phyloP scores from a whole-genome alignment of 2,113 vertebrate genomes.

The Sphaerodactylus townsendi region DNA sequence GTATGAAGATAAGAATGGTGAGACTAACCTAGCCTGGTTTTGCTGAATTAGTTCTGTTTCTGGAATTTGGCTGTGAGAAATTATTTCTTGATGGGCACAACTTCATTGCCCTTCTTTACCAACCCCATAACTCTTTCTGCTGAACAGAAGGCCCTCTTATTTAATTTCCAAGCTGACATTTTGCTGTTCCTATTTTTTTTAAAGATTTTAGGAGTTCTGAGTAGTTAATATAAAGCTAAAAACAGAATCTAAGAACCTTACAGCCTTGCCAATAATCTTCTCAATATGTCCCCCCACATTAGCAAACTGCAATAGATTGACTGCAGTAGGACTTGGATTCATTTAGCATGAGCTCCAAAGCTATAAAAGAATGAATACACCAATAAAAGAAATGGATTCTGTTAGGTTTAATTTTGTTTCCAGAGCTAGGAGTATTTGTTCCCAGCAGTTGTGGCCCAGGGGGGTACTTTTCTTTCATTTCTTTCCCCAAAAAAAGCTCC shows the following conservation, averaged over 20 bases:
- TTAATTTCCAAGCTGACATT: neutral
- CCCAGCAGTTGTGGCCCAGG: neutral
- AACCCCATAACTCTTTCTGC: neutral
- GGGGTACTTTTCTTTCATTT: neutral
- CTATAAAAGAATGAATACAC: conserved; percentile 15
- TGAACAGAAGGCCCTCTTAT: neutral
- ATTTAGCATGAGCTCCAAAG: conserved; percentile 13
- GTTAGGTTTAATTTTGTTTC: conserved; percentile 14
- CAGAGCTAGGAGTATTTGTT: conserved; percentile 4
- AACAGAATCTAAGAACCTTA: neutral
- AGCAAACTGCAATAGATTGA: neutral
- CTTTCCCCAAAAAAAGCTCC: neutral
- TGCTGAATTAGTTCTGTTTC: neutral
- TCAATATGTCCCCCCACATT: neutral
- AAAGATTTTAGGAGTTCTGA: neutral
- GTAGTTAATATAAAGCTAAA: neutral
- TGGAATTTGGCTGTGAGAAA: too few species aligned
- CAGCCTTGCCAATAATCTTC: conserved; percentile 10
- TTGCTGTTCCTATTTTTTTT: neutral
- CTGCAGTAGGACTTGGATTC: neutral
- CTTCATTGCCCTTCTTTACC: neutral
- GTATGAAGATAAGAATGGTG: too few species aligned
- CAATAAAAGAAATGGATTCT: conserved; percentile 19
- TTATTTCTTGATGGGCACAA: neutral
- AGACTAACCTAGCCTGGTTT: too few species aligned